Base-by-base conservation (phyloP, 2,888 invertebrate genomes). In the Druceiella hillmani region DNA sequence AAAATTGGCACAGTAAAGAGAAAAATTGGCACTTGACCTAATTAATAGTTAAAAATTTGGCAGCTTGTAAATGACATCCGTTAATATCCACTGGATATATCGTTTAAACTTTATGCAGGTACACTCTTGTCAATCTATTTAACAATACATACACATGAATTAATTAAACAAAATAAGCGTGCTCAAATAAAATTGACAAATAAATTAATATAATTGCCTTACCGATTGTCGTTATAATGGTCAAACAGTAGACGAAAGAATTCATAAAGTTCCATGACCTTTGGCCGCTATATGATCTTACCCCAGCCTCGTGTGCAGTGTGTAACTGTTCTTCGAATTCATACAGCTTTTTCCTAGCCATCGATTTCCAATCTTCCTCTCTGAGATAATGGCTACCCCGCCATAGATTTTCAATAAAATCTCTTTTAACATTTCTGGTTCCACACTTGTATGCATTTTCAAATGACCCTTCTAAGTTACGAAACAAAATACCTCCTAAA, bases 211-310 rank as follows among this genome's bases (percentile, higher is more conserved):
- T 25, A 30, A 32, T 36, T 30, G 17, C 50, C 79, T 81, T 81
- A 90, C 92, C 92, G 66, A 92, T 90, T 30, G 89, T 91, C 35
- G 91, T 87, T 54, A 91, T 75, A 53, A 92, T 78, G 48, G 90
- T 89, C 64, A 91, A 69, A 58, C 87, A 87, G 66, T 87, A 93
- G 42, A 89, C 78, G 48, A 91, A 79, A 12, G 87, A 84, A 59
- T 91, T 91, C 60, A 90, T 74, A 59, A 91, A 91, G 54, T 82
- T 88, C 89, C 91, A 92, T 12, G 87, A 82, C 55, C 80, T 80
- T 56, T 85, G 83, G 2, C 89, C 90, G 45, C 89, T 87, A 57
- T 87, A 88, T 1, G 85, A 80, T 14, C 82, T 85, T 42, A 91
- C 78, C 0, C 90, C 91, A 13, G 87, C 82, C 56, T 89, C 88